Conservation (phyloP, 2,888 invertebrate genomes). For the Hypena proboscidalis region DNA sequence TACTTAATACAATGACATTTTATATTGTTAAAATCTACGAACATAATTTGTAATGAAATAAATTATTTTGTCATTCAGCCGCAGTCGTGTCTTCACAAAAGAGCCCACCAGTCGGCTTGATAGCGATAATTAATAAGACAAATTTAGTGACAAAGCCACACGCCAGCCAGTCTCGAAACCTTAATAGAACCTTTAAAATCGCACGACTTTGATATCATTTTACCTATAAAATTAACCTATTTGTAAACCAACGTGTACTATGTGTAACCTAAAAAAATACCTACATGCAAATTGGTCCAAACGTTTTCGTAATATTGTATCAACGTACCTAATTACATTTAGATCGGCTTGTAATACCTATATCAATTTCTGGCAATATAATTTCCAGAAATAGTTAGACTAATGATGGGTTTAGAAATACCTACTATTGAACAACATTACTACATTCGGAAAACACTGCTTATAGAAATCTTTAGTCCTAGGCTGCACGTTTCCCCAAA, state of each 20-base stretch:
- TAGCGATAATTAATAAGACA: slow-evolving; percentile 67
- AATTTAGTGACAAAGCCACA: slow-evolving; percentile 58
- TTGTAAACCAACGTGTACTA: slow-evolving; percentile 37
- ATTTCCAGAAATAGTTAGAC: too few species aligned
- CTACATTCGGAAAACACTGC: too few species aligned
- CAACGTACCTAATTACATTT: too few species aligned
- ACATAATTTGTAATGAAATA: slow-evolving; percentile 50
- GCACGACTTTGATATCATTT: slow-evolving; percentile 40
- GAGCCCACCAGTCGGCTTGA: slow-evolving; percentile 46
- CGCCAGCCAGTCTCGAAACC: slow-evolving; percentile 37
- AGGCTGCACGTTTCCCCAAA: too few species aligned
- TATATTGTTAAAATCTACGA: slow-evolving; percentile 40
- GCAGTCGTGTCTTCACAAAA: slow-evolving; percentile 40
- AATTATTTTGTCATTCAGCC: slow-evolving; percentile 52
- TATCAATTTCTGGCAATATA: too few species aligned
- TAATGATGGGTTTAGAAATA: too few species aligned
- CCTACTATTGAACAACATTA: too few species aligned
- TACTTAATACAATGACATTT: too few species aligned
- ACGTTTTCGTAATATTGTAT: too few species aligned
- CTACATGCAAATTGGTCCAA: too few species aligned
- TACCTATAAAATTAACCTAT: slow-evolving; percentile 43
- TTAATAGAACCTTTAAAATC: slow-evolving; percentile 52
- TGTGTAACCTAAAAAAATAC: slow-evolving; percentile 11
- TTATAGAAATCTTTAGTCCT: too few species aligned
- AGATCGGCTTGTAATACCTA: too few species aligned